These are phyloP conservation scores for Volucella inflata DNA, from an alignment of 2,888 invertebrate species.

Conservation along the genomic window DNA sequence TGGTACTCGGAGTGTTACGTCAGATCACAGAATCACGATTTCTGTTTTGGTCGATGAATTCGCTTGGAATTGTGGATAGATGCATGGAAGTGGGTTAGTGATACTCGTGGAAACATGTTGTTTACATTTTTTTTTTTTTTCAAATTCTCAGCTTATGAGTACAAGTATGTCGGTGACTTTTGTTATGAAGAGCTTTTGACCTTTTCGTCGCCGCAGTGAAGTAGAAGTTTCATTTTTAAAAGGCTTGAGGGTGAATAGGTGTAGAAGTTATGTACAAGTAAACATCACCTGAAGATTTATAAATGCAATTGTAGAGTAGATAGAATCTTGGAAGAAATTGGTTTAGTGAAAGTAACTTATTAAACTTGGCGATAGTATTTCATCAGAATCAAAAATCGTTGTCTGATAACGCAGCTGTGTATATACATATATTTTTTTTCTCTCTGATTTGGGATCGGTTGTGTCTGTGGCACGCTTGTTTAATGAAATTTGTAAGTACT, in stretches of 20 bases:
- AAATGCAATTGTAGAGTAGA: conserved; percentile 1
- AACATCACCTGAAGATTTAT: background rate
- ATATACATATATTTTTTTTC: conserved; percentile 47
- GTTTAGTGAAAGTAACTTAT: conserved; percentile 32
- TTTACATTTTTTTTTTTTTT: conserved; percentile 43
- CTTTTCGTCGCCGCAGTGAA: conserved; percentile 39
- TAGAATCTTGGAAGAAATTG: conserved; percentile 3
- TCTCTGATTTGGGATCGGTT: conserved; percentile 10
- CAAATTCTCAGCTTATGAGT: background rate
- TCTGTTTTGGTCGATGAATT: conserved; percentile 73
- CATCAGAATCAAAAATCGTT: conserved; percentile 28
- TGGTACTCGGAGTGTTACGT: conserved; percentile 49
- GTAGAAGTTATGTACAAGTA: background rate
- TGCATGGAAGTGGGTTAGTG: conserved; percentile 68
- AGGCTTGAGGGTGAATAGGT: conserved; percentile 22
- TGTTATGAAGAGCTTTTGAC: conserved; percentile 65
- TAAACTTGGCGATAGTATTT: conserved; percentile 39
- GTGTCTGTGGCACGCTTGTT: background rate
- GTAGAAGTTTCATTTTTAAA: conserved; percentile 15
- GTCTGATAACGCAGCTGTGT: background rate
- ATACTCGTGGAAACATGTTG: conserved; percentile 55
- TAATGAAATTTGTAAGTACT: too few relatives aligned
- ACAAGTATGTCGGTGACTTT: conserved; percentile 12
- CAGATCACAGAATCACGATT: conserved; percentile 61
- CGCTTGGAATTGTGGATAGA: conserved; percentile 52